Evolutionary conservation across 1,140 invertebrate genomes (phyloP).

Genomic region (Drosophila parabipectinata): DNA sequence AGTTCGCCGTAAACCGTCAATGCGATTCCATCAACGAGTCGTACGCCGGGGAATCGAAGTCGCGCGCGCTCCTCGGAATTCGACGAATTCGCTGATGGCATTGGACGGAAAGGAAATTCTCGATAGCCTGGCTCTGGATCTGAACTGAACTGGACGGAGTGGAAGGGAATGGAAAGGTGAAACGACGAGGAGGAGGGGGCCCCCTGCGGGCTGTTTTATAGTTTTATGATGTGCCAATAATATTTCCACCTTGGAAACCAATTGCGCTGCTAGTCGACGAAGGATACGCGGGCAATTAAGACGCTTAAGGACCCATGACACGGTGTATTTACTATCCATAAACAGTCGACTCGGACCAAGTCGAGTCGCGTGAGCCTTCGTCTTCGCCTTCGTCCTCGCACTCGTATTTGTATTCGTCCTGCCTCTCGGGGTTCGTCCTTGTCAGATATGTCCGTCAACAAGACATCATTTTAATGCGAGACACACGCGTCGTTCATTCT

Average conservation of each 20-base stretch:
- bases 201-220: conserved; percentile 81
- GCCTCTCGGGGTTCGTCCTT: conserved; percentile 14
- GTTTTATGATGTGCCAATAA: conserved; percentile 83
- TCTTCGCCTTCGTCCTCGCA: conserved; percentile 49
- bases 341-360: conserved; percentile 50
- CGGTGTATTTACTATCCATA: conserved; percentile 75
- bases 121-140: conserved; percentile 17
- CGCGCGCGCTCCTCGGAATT: conserved; percentile 63
- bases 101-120: conserved; percentile 41
- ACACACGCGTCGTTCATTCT: conserved; percentile 66
- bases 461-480: conserved; percentile 76
- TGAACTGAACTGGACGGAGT: conserved; percentile 9
- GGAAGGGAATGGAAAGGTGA: conserved; percentile 13
- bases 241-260: conserved; percentile 80
- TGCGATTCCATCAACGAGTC: conserved; percentile 57
- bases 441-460: conserved; percentile 38
- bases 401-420: not conserved
- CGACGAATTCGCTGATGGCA: conserved; percentile 67
- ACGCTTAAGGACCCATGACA: conserved; percentile 79
- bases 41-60: conserved; percentile 69
- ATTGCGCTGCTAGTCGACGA: conserved; percentile 63
- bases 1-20: conserved; percentile 58
- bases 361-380: conserved; percentile 69
- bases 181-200: conserved; percentile 26
- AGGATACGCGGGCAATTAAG: conserved; percentile 81